Percentiles rank a stretch among this genome's conserved stretches.
Evolutionary conservation across 2,113 vertebrate species (phyloP).

Genomic region (Garra rufa): DNA sequence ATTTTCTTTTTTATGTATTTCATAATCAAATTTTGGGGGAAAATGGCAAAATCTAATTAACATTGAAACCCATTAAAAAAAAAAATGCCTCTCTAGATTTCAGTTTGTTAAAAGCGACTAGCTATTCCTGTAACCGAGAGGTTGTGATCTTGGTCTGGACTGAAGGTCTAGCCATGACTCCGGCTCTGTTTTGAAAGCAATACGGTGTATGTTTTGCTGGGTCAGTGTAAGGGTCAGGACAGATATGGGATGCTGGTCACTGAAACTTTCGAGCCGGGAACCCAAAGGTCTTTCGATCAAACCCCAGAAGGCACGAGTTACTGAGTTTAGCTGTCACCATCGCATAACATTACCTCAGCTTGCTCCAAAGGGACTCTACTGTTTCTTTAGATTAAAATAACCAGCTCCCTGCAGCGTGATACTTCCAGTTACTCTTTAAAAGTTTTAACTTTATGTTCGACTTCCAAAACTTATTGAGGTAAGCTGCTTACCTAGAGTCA

Average conservation of each 20-base stretch:
- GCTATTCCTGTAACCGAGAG: not conserved
- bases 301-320: not conserved
- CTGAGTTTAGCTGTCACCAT: not conserved
- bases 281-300: conserved; percentile 2
- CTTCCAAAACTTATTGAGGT: not conserved
- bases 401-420: not conserved
- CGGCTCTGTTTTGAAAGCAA: not conserved
- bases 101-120: not conserved
- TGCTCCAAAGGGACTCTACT: not conserved
- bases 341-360: not conserved
- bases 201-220: not conserved
- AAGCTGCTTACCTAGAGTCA: not conserved
- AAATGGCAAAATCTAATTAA: too few species aligned
- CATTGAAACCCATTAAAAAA: not conserved
- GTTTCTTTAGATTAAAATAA: not conserved
- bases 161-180: not conserved
- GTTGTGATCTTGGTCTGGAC: not conserved
- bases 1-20: too few species aligned
- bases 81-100: not conserved
- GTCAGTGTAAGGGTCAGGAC: not conserved
- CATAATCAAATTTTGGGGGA: too few species aligned
- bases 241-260: not conserved
- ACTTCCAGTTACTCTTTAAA: not conserved
- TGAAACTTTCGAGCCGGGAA: not conserved
- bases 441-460: not conserved